Evolutionary conservation across 2,113 vertebrate species (phyloP).

Genomic region (Cercopithecus mona): DNA sequence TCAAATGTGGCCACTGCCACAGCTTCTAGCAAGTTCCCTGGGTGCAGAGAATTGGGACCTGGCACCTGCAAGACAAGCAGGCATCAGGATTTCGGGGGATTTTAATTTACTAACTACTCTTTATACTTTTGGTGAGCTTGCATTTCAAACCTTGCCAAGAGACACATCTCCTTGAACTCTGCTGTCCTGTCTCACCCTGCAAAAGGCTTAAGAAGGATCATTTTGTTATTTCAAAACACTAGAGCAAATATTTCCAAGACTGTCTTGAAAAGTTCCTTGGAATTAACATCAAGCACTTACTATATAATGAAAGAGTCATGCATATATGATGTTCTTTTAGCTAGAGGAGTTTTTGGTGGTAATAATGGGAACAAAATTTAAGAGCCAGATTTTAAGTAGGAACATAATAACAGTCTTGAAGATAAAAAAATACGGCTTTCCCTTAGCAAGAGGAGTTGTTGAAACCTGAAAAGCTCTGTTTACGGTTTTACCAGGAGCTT

Average conservation of each 20-base stretch:
- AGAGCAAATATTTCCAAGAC: background rate
- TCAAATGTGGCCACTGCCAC: background rate
- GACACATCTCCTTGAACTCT: background rate
- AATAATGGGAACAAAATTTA: background rate
- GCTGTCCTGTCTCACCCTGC: background rate
- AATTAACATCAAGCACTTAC: background rate
- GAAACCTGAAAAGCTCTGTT: background rate
- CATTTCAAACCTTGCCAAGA: background rate
- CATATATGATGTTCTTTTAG: rapidly evolving
- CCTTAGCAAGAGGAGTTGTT: rapidly evolving
- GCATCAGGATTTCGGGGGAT: rapidly evolving
- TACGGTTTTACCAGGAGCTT: background rate
- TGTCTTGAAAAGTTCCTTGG: background rate
- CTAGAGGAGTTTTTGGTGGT: background rate
- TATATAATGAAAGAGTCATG: background rate
- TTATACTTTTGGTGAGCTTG: background rate
- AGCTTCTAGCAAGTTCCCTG: background rate
- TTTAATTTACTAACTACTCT: background rate
- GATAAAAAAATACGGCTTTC: background rate
- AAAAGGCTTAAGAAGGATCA: background rate
- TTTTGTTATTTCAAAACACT: background rate
- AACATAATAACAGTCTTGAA: background rate
- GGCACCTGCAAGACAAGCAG: rapidly evolving
- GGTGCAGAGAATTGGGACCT: background rate
- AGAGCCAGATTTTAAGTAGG: background rate